Evolutionary conservation across 2,888 invertebrate genomes (phyloP), one percentile per base, ranked within the genome.

Genomic region (Eilema sororculum): DNA sequence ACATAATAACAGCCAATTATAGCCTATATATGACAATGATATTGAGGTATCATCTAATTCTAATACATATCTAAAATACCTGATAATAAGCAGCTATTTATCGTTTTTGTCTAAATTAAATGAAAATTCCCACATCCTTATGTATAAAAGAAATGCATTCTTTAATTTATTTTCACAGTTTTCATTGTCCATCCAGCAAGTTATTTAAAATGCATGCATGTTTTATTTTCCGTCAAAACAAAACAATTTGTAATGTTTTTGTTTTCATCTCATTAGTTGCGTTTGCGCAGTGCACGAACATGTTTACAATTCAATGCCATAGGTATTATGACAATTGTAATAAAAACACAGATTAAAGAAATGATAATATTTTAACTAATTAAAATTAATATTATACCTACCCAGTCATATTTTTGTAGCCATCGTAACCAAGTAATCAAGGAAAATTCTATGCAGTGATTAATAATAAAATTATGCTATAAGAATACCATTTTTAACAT

Each of bases 191-290:
- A 37, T n/a, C 25, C 46, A n/a, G n/a, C 20, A 25, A n/a, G 59
- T 46, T 37, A 9, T 52, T 60, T 37, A 22, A 67, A 30, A 28
- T 67, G 60, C 25, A 37, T 67, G 16, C 57, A 58, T 46, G 52
- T 63, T 37, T 64, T 59, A 46, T 30, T 69, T 59, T 70, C 66
- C 69, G 76, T 75, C 73, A 77, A 76, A 78, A 69, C 62, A 71
- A 69, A 67, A 66, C 75, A 6, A n/a, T n/a, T 52, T 74, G 28
- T 73, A 67, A 77, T 74, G 78, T 78, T 72, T 68, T 73, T 67
- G 58, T 74, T 74, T 73, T 37, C 33, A 37, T 60, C 41, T 74
- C 65, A 68, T 78, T 64, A 62, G 37, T 69, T 69, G 62, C 33
- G 57, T n/a, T 52, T 16, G 30, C 46, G 24, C 61, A 46, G 66